These are phyloP conservation scores for Antheraea mylitta DNA, from an alignment of 1,140 invertebrate species.

Conservation along the genomic window DNA sequence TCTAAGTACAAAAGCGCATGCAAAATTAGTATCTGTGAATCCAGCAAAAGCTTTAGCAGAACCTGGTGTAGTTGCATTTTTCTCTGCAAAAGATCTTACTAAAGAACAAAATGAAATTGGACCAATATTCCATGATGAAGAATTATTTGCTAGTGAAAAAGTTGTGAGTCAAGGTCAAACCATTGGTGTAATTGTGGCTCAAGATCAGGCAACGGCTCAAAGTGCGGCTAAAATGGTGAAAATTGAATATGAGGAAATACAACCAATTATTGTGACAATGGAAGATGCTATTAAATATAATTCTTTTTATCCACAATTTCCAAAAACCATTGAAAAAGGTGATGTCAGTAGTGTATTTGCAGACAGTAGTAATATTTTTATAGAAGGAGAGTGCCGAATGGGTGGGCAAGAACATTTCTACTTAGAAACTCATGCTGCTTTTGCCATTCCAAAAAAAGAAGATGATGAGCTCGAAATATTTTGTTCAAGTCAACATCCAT, in stretches of 20 bases:
- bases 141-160: constrained; percentile 85
- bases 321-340: constrained; percentile 82
- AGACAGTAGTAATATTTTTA: constrained; percentile 83
- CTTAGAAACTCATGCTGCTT: constrained; percentile 87
- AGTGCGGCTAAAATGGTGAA: constrained; percentile 87
- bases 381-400: constrained; percentile 90
- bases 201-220: constrained; percentile 87
- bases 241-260: constrained; percentile 88
- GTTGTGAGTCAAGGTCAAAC: constrained; percentile 90
- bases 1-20: constrained; percentile 89
- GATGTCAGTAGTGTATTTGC: constrained; percentile 84
- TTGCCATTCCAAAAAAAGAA: constrained; percentile 87
- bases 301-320: constrained; percentile 83
- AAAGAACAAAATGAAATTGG: constrained; percentile 83
- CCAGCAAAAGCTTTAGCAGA: constrained; percentile 84
- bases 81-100: constrained; percentile 86
- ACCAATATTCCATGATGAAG: constrained; percentile 88
- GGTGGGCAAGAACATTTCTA: constrained; percentile 99
- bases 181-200: constrained; percentile 88
- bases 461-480: constrained; percentile 94
- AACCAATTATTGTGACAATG: constrained; percentile 91
- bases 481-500: constrained; percentile 92
- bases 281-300: constrained; percentile 91
- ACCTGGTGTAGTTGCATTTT: constrained; percentile 89
- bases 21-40: constrained; percentile 88